Base-by-base conservation (phyloP, 2,113 vertebrate genomes). In the Nothocercus nigrocapillus region DNA sequence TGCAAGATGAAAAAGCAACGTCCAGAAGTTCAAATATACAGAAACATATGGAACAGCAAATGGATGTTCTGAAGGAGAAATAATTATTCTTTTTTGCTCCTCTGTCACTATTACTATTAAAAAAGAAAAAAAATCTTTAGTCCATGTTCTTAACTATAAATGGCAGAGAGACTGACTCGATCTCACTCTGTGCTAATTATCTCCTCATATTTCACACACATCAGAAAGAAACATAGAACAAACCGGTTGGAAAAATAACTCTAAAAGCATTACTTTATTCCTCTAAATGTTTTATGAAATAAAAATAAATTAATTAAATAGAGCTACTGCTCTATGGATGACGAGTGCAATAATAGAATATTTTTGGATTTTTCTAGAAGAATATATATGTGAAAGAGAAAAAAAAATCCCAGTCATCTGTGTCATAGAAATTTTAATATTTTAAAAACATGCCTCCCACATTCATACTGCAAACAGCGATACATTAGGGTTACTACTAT, bases 381-480 rank as follows among this genome's bases (percentile, higher is more conserved):
- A 74, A 61, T 53, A 27, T 1, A 40, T 1, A 1, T 34, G 70
- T 78, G 20, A 74, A 92, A 36, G 7, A 22, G 11, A 76, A 92
- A 69, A 68, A 72, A 45, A 75, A 45, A 0, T 47, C 12, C n/a
- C 21, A 56, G 19, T 17, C 2, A 7, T 4, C 12, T 40, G 8
- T 40, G 11, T 45, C 56, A 53, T 0, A 82, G 44, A 36, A 85
- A 40, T 76, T 72, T 66, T 74, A 73, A 12, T 30, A 67, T 56
- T 42, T 86, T 32, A 68, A 76, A 11, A 19, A 62, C 4, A 3
- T 16, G 11, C 17, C 11, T 82, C 27, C 38, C 32, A 42, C 30
- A 68, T 61, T 42, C 20, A 28, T n/a, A 53, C 0, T 0, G 36
- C 28, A 76, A 77, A 88, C 49, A 2, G 0, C 13, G 32, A 4